These are phyloP conservation scores for Stegostoma tigrinum DNA, from an alignment of 2,113 vertebrate species.

Conservation along the genomic window DNA sequence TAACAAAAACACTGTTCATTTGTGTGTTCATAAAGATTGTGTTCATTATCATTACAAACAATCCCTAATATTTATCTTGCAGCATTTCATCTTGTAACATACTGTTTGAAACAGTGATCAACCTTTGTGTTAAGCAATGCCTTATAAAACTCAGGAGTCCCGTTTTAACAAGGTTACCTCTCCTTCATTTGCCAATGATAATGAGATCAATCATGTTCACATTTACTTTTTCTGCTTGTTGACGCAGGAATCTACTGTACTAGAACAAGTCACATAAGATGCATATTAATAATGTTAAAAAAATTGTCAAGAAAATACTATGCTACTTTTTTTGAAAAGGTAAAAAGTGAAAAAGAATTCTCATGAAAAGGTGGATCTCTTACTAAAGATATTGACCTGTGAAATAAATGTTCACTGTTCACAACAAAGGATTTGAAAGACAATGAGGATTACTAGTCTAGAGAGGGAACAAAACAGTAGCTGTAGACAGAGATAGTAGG, in stretches of 20 bases:
- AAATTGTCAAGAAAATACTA: background rate
- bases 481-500: no score
- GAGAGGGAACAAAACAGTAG: background rate
- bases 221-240: background rate
- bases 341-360: background rate
- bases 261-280: background rate
- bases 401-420: background rate
- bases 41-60: background rate
- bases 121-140: background rate
- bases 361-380: background rate
- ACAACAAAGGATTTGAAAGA: background rate
- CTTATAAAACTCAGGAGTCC: background rate
- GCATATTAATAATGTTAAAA: background rate
- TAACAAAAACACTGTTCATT: background rate
- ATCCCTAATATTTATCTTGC: background rate
- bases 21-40: background rate
- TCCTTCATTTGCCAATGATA: background rate
- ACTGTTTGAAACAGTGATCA: background rate
- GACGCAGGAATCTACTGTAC: background rate
- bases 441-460: background rate
- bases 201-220: background rate
- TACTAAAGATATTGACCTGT: background rate
- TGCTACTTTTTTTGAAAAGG: background rate
- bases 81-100: background rate
- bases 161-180: background rate